Evolutionary conservation across 2,888 invertebrate species (phyloP), one percentile per base, ranked within the genome.

Genomic region (Acronicta psi): DNA sequence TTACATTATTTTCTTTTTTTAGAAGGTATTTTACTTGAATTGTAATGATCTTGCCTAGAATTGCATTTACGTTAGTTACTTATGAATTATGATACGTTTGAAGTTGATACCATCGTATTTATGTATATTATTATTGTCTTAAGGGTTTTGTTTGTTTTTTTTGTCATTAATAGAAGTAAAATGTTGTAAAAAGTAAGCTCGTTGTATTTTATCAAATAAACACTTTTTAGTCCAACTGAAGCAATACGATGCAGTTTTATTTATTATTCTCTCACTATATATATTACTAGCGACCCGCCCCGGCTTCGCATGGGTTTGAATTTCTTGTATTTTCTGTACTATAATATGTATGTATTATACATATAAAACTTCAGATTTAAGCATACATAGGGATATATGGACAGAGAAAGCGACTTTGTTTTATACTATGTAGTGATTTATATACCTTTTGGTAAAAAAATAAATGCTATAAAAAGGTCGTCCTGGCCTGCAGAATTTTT

Each of bases 121-220:
- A 92, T 93, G 92, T 93, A 92, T 93, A 93, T 92, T 91, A 90
- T 92, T 91, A 92, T 91, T 91, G 82, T 84, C 88, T 90, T 92
- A 93, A 91, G 91, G 90, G 92, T 92, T 94, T 93, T 92, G 91
- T 93, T 94, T 93, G 91, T 92, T 92, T 91, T 88, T 93, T 93
- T 93, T 92, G 91, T 92, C 92, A 92, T 93, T 93, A 87, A 89
- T 93, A 93, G 92, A 92, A 93, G 90, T 93, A 93, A 94, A 94
- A 94, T 94, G 93, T 94, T 94, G 94, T 93, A 94, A 94, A 93
- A 94, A 93, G 93, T 94, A 94, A 94, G 93, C 93, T 94, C 93
- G 93, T 94, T 94, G 94, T 94, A 94, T 94, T 94, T 94, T 94
- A 94, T 93, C 93, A 93, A 94, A 93, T 94, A 94, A 94, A 94